Base-by-base conservation (phyloP, 2,113 vertebrate genomes). In the Tinamus guttatus region DNA sequence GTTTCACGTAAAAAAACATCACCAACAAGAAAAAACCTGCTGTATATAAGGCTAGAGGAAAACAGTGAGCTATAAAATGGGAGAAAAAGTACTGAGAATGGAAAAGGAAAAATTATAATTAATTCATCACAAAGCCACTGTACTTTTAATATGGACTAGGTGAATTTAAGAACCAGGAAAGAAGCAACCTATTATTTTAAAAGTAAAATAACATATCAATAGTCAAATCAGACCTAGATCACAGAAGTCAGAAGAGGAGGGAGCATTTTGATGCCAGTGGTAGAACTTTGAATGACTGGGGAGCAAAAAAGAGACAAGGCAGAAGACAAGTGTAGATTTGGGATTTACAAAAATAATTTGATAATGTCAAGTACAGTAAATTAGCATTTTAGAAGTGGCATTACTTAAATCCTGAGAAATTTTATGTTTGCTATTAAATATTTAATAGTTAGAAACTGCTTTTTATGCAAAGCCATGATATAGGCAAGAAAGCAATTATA, bases 341-440 rank as follows among this genome's bases (percentile, higher is more conserved):
- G 73, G 81, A 95, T 27, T 79, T 80, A 83, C 17, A 92, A 32
- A 96, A 90, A 64, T 36, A 27, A 71, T 89, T 18, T 32, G 68
- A 52, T 74, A 70, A 65, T 49, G 70, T 84, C 85, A 91, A 87
- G 81, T 40, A 51, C 54, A 85, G 56, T 58, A 47, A 27, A 28
- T 47, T 11, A 71, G 52, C 7, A 81, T 74, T 92, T 96, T 67
- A 86, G 54, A 83, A 51, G 80, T 43, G 14, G n/a, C 58, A 63
- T 80, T 77, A 71, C 54, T 91, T 91, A 75, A 67, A 73, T 76
- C 91, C 65, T 5, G 16, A 68, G 45, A 93, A 94, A 13, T 88
- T 88, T 85, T 41, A 85, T 47, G 63, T 84, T 92, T 45, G 40
- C 73, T 93, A 19, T 90, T 86, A 43, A 81, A 81, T 81, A 91